These are phyloP conservation scores for Thereva unica DNA, from an alignment of 2,888 invertebrate species.

Conservation along the genomic window DNA sequence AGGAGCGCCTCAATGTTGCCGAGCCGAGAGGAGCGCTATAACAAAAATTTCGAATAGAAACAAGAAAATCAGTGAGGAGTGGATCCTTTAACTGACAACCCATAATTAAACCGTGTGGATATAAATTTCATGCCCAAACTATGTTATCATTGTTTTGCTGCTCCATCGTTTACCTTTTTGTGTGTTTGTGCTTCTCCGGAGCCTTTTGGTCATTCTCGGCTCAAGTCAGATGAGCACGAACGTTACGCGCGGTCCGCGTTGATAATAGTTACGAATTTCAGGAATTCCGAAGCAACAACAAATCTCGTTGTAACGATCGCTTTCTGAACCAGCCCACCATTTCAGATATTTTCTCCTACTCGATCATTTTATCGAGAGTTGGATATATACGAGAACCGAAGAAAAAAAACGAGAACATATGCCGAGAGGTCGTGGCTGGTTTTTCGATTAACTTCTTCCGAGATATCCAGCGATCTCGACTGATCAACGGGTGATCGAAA, in stretches of 20 bases:
- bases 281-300: slow-evolving; percentile 16
- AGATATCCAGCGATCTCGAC: slow-evolving; percentile 26
- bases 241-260: slow-evolving; percentile 13
- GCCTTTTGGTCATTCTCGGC: neutral
- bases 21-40: slow-evolving; percentile 16
- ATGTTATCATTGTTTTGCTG: slow-evolving; percentile 29
- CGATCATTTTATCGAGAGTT: neutral
- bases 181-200: slow-evolving; percentile 8
- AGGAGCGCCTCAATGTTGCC: too few relatives aligned
- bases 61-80: slow-evolving; percentile 34
- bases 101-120: slow-evolving; percentile 37
- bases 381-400: slow-evolving; percentile 2
- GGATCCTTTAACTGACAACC: slow-evolving; percentile 28
- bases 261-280: slow-evolving; percentile 33
- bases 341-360: slow-evolving; percentile 17
- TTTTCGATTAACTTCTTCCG: slow-evolving; percentile 29
- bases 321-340: slow-evolving; percentile 23
- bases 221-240: slow-evolving; percentile 8
- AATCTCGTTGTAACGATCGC: slow-evolving; percentile 14
- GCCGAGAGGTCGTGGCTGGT: slow-evolving; percentile 22
- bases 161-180: slow-evolving; percentile 25
- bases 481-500: slow-evolving; percentile 37
- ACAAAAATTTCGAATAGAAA: slow-evolving; percentile 34
- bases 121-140: slow-evolving; percentile 31
- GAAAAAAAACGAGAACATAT: slow-evolving; percentile 11